Conservation (phyloP, 2,888 invertebrate genomes). For the Calliphora vomitoria region DNA sequence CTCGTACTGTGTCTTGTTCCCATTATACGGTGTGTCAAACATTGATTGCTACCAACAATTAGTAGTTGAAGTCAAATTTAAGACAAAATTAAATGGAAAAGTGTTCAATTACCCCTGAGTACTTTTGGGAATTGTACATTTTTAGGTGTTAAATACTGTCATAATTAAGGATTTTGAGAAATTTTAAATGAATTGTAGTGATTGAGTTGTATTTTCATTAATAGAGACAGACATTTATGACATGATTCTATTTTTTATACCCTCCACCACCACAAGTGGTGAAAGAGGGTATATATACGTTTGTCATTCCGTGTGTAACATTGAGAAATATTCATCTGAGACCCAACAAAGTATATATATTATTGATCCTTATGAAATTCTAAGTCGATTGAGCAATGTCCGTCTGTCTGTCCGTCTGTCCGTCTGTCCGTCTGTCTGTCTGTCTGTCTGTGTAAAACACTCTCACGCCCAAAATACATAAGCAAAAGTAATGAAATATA, state of each 20-base stretch:
- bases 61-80: not conserved
- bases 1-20: constrained; percentile 18
- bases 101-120: constrained; percentile 40
- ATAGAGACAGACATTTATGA: constrained; percentile 54
- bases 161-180: constrained; percentile 48
- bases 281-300: no score
- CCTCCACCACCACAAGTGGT: no score
- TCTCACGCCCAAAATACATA: no score
- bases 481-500: no score
- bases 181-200: constrained; percentile 19
- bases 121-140: constrained; percentile 59
- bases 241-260: constrained; percentile 15
- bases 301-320: no score
- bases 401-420: no score
- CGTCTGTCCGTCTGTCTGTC: no score
- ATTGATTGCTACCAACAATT: constrained; percentile 64
- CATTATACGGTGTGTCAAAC: constrained; percentile 59
- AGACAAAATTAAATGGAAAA: constrained; percentile 10
- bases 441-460: no score
- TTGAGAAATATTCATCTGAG: no score
- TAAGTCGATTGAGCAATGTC: no score
- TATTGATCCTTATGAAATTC: no score
- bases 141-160: constrained; percentile 52
- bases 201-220: constrained; percentile 60
- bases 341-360: no score